A percentile compares a stretch with the other conserved stretches of the same genome.
phyloP scores from a whole-genome alignment of 2,888 invertebrate species.

The Nomada lathburiana region DNA sequence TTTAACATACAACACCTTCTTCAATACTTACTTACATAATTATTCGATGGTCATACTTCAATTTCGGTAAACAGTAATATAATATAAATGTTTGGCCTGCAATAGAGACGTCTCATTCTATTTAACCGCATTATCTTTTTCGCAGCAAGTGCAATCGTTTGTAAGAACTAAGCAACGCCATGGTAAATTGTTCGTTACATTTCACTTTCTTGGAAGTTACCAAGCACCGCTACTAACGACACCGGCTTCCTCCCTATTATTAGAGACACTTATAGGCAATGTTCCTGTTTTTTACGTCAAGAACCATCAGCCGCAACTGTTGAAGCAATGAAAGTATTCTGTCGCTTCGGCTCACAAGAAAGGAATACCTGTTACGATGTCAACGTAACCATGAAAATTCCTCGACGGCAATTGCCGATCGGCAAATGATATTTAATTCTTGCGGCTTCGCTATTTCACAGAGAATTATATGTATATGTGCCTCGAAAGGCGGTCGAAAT shows the following conservation, averaged over 20 bases:
- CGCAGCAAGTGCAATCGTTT: conserved; percentile 6
- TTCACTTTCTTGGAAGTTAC: conserved; percentile 69
- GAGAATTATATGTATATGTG: not conserved
- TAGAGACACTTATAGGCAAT: conserved; percentile 74
- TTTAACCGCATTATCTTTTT: not conserved
- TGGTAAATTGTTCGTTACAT: conserved; percentile 29
- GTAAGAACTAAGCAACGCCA: conserved; percentile 29
- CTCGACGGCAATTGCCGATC: not conserved
- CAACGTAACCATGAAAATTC: conserved; percentile 34
- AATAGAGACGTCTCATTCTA: not conserved
- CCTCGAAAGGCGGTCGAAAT: no score
- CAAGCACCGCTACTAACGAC: conserved; percentile 65
- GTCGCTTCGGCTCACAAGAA: conserved; percentile 40
- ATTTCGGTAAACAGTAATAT: not conserved
- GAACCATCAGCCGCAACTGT: conserved; percentile 52
- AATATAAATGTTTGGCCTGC: not conserved
- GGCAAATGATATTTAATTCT: conserved; percentile 3
- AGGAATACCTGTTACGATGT: conserved; percentile 9
- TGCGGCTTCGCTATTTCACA: not conserved
- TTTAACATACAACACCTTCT: no score
- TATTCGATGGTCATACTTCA: no score
- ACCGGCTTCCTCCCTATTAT: conserved; percentile 67
- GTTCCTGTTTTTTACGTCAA: conserved; percentile 60
- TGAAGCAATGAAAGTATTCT: conserved; percentile 46
- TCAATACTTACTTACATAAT: no score